Evolutionary conservation across 1,140 invertebrate genomes (phyloP), one percentile per base, ranked within the genome.

Genomic region (Penaeus vannamei): DNA sequence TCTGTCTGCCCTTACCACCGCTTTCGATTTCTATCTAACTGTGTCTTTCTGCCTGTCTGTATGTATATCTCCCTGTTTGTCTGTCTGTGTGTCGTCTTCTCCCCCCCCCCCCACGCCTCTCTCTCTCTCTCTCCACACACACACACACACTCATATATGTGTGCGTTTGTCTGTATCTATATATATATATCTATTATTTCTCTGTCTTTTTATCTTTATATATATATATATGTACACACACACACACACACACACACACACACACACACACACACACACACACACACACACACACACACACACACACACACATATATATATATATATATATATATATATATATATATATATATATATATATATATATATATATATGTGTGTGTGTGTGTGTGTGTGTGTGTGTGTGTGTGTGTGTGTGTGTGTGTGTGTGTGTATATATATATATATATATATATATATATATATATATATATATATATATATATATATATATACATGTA

Each of bases 261-360:
- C n/a, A 72, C n/a, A 72, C 2, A 72, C n/a, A 72, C n/a, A 72
- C n/a, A 72, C n/a, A 72, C 8, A 72, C 8, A 72, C 8, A 72
- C 8, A 72, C 8, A 23, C n/a, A 72, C 8, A 72, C n/a, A 72
- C 8, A 72, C n/a, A 72, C n/a, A 72, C n/a, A 72, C 8, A 72
- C n/a, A 72, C n/a, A 72, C n/a, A 72, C n/a, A 72, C n/a, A 72
- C n/a, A 72, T 72, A 72, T 72, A 72, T 72, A 72, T n/a, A 72
- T 72, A 72, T n/a, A n/a, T n/a, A 72, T 72, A 72, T 72, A 72
- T 72, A n/a, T 72, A 72, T 72, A n/a, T 72, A 72, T n/a, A n/a
- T 72, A 72, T 72, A 72, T 72, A 72, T 72, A 72, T 72, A 72
- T 72, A 72, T 72, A 72, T 72, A 72, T 72, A 72, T 72, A 72